Evolutionary conservation across 2,797 vertebrate genomes (phyloP).

Genomic region (Hybognathus amarus): DNA sequence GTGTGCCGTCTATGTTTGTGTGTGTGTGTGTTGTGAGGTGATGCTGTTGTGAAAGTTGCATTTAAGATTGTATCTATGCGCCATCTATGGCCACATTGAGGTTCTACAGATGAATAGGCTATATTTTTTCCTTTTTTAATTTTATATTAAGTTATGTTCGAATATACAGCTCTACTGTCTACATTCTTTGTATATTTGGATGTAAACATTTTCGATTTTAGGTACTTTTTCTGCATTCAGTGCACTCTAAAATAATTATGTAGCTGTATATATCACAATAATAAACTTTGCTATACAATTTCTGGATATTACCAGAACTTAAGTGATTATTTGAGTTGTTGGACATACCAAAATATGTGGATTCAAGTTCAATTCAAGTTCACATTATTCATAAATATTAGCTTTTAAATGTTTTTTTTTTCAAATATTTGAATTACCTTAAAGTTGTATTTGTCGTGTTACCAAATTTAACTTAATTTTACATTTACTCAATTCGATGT

Average conservation of each 20-base stretch:
- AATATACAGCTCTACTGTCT: neutral
- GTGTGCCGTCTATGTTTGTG: neutral
- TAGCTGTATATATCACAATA: neutral
- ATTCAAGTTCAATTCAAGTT: neutral
- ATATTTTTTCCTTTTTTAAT: too few species aligned
- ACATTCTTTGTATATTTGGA: neutral
- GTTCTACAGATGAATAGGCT: conserved; percentile 46
- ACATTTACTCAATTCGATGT: neutral
- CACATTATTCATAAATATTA: neutral
- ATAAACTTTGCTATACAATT: neutral
- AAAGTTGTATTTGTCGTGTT: neutral
- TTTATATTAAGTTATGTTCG: too few species aligned
- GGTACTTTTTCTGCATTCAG: neutral
- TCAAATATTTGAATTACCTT: neutral
- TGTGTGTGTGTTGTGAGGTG: neutral
- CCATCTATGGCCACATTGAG: conserved; percentile 61
- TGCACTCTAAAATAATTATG: neutral
- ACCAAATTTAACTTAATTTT: neutral
- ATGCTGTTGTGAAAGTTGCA: conserved; percentile 14
- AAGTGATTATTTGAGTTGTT: neutral
- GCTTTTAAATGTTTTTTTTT: neutral
- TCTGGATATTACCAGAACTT: neutral
- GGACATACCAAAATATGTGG: neutral
- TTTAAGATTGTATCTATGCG: conserved; percentile 60
- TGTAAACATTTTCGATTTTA: neutral